These are phyloP conservation scores for Leucosticte australis DNA, from an alignment of 2,113 vertebrate species.

Conservation along the genomic window DNA sequence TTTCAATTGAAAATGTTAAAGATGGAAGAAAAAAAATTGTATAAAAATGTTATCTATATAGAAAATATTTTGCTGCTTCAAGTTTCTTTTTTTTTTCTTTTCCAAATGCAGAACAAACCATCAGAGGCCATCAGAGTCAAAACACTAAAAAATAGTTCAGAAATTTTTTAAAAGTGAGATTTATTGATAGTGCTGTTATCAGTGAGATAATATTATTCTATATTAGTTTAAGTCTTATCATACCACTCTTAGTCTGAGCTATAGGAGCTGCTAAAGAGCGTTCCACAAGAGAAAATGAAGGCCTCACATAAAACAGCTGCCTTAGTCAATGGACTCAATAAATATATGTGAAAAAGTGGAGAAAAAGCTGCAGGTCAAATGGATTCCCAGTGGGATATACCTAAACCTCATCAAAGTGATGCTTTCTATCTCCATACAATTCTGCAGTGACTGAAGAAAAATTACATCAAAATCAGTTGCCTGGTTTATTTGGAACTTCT, in stretches of 20 bases:
- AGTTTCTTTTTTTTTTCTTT: neutral
- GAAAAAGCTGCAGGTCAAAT: slow-evolving; percentile 46
- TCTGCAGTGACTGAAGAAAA: neutral
- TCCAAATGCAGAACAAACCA: neutral
- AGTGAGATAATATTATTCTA: slow-evolving; percentile 64
- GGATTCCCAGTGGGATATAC: slow-evolving; percentile 1
- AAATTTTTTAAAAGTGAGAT: slow-evolving; percentile 57
- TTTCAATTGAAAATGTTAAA: neutral
- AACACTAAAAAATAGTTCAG: slow-evolving; percentile 41
- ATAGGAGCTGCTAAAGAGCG: slow-evolving; percentile 57
- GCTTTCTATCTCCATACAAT: neutral
- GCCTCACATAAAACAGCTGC: slow-evolving; percentile 57
- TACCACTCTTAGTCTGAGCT: slow-evolving; percentile 52
- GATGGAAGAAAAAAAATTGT: neutral
- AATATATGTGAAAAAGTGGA: slow-evolving; percentile 45
- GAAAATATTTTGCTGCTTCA: neutral
- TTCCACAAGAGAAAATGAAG: slow-evolving; percentile 58
- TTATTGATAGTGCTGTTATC: slow-evolving; percentile 46
- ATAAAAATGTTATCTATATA: neutral
- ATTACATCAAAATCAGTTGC: neutral
- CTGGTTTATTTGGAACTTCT: neutral
- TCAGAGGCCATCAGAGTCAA: slow-evolving; percentile 33
- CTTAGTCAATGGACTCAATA: slow-evolving; percentile 69
- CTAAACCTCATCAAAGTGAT: slow-evolving; percentile 44
- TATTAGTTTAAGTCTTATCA: slow-evolving; percentile 66